A percentile compares a stretch with the other conserved stretches of the same genome.
Evolutionary conservation across 2,797 vertebrate genomes (phyloP).

Genomic region (Micropoecilia bifurca): DNA sequence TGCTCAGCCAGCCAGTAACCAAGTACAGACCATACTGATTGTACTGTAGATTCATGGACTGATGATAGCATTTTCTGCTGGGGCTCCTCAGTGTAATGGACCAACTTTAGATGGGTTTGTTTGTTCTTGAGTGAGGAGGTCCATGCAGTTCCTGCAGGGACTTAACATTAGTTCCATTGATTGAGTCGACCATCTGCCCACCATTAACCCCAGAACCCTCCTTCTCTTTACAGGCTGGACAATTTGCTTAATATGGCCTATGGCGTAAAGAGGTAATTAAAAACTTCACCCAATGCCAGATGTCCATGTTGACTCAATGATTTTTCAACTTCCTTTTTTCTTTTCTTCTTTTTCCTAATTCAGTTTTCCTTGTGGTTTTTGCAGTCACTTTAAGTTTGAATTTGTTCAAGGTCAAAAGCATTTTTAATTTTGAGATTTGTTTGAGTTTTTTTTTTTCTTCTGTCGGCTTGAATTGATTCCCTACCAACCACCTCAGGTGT

Average conservation of each 20-base stretch:
- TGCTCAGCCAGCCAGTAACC: conserved; percentile 27
- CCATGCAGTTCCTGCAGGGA: conserved; percentile 78
- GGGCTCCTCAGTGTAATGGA: conserved; percentile 84
- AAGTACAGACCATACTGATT: conserved; percentile 54
- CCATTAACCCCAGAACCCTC: conserved; percentile 99
- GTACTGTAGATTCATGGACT: conserved; percentile 66
- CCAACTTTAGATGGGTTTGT: conserved; percentile 82
- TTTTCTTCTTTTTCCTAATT: conserved; percentile 84
- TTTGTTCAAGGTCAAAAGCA: conserved; percentile 79
- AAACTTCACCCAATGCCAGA: conserved; percentile 99
- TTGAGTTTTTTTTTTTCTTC: conserved; percentile 55
- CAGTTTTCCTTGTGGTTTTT: conserved; percentile 85
- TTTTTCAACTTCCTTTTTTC: conserved; percentile 84
- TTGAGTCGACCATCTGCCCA: conserved; percentile 99
- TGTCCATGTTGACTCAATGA: conserved; percentile 99
- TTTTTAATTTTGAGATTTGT: conserved; percentile 78
- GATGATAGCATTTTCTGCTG: conserved; percentile 74
- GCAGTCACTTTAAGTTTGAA: conserved; percentile 91
- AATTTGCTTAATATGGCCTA: conserved; percentile 99
- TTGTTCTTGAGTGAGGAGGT: conserved; percentile 83
- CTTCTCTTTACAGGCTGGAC: conserved; percentile 99
- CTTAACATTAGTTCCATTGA: conserved; percentile 99
- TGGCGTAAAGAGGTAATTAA: conserved; percentile 99
- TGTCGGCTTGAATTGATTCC: conserved; percentile 71
- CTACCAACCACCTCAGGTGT: conserved; percentile 72